These are phyloP conservation scores for Listronotus bonariensis DNA, from an alignment of 1,140 invertebrate species.

Conservation along the genomic window DNA sequence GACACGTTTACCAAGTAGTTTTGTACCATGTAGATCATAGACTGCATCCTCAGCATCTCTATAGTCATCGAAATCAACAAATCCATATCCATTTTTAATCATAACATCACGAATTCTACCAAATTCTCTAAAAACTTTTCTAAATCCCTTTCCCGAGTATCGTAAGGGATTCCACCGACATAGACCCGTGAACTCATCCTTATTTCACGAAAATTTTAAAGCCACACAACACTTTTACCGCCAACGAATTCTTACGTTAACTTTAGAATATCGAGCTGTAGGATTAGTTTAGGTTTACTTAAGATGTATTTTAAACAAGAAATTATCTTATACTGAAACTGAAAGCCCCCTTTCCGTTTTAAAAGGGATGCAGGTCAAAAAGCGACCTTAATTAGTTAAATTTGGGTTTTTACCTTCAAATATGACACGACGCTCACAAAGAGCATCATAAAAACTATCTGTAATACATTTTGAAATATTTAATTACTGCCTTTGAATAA, in stretches of 20 bases:
- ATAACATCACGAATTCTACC: conserved; percentile 33
- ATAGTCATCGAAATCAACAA: conserved; percentile 97
- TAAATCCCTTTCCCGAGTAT: conserved; percentile 33
- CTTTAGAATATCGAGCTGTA: neutral
- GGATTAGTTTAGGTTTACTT: neutral
- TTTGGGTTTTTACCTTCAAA: conserved; percentile 1
- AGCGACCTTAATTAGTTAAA: neutral
- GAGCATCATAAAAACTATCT: too few relatives aligned
- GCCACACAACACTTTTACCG: conserved; percentile 1
- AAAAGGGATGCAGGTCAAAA: too few relatives aligned
- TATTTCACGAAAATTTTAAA: neutral
- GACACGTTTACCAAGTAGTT: conserved; percentile 89
- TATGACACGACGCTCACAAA: conserved; percentile 6
- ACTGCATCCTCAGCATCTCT: conserved; percentile 97
- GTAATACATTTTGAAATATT: too few relatives aligned
- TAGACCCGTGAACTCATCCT: conserved; percentile 38
- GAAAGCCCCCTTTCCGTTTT: neutral
- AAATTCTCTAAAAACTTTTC: conserved; percentile 34
- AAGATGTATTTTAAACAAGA: neutral
- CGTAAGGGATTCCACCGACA: conserved; percentile 35
- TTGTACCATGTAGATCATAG: conserved; percentile 94
- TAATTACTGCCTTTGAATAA: too few relatives aligned
- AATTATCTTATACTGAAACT: neutral
- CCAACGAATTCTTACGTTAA: conserved; percentile 18
- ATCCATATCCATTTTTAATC: conserved; percentile 63